Conservation (phyloP, 1,140 invertebrate genomes). For the Chymomyza costata region DNA sequence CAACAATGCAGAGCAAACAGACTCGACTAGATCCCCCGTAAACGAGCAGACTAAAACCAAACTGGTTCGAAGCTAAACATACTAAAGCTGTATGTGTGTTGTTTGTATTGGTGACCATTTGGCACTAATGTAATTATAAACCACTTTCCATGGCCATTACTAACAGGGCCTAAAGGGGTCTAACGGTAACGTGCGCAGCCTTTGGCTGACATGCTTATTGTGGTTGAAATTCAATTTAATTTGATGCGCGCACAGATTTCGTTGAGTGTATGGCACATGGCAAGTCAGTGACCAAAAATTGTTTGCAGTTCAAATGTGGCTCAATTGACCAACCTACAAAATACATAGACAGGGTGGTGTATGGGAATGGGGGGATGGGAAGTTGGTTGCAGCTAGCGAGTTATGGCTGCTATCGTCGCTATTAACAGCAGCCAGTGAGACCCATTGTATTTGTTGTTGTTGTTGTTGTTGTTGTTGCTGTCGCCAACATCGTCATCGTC, state of each 20-base stretch:
- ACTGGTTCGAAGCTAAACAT: too few relatives aligned
- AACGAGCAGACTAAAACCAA: too few relatives aligned
- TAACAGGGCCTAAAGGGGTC: not conserved
- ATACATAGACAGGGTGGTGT: constrained; percentile 28
- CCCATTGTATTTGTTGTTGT: too few relatives aligned
- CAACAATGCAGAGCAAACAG: too few relatives aligned
- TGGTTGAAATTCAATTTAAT: constrained; percentile 66
- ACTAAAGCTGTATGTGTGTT: too few relatives aligned
- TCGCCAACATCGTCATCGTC: constrained; percentile 43
- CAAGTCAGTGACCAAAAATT: constrained; percentile 52
- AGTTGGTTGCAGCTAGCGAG: constrained; percentile 3
- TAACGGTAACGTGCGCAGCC: not conserved
- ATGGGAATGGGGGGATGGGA: constrained; percentile 26
- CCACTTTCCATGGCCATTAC: constrained; percentile 50
- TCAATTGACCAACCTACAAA: constrained; percentile 56
- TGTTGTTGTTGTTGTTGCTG: constrained; percentile 26
- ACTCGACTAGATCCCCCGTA: too few relatives aligned
- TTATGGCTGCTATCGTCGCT: constrained; percentile 28
- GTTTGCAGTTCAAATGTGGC: constrained; percentile 69
- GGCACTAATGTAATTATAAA: constrained; percentile 64
- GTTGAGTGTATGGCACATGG: constrained; percentile 19
- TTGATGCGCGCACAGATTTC: constrained; percentile 66
- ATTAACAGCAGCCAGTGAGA: constrained; percentile 13
- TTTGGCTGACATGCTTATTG: constrained; percentile 47
- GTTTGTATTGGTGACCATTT: constrained; percentile 26